phyloP scores from a whole-genome alignment of 2,888 invertebrate genomes.

The Crematogaster levior region DNA sequence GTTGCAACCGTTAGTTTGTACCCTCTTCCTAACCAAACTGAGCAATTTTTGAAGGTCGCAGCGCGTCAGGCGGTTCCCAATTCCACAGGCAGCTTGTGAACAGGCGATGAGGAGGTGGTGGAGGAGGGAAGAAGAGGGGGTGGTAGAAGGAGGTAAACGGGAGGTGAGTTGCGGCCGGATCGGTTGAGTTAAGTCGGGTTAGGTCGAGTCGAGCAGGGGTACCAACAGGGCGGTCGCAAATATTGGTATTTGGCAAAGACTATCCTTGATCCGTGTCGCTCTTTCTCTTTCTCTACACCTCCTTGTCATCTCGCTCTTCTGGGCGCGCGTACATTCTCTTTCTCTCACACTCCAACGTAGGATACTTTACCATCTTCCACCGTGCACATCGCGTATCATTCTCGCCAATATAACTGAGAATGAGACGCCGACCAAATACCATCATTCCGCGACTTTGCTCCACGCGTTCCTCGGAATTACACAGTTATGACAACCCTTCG shows the following conservation, averaged over 20 bases:
- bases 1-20: neutral
- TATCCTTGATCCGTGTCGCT: conserved; percentile 84
- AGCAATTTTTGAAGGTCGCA: conserved; percentile 30
- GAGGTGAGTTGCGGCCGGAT: conserved; percentile 81
- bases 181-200: conserved; percentile 82
- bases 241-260: conserved; percentile 86
- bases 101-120: conserved; percentile 25
- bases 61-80: conserved; percentile 28
- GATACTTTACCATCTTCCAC: conserved; percentile 47
- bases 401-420: conserved; percentile 54
- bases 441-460: conserved; percentile 10
- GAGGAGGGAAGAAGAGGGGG: conserved; percentile 59
- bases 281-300: conserved; percentile 79
- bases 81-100: conserved; percentile 40
- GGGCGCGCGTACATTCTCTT: conserved; percentile 68
- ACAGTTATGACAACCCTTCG: neutral
- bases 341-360: conserved; percentile 64
- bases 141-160: conserved; percentile 68
- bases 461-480: neutral
- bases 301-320: conserved; percentile 72
- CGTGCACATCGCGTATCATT: conserved; percentile 44
- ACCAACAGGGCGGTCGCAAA: conserved; percentile 85
- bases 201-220: conserved; percentile 83
- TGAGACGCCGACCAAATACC: conserved; percentile 43
- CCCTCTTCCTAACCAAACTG: neutral